Percentiles rank a stretch among this genome's conserved stretches.
Conservation (phyloP, 2,113 vertebrate species). For the Quiscalus mexicanus region DNA sequence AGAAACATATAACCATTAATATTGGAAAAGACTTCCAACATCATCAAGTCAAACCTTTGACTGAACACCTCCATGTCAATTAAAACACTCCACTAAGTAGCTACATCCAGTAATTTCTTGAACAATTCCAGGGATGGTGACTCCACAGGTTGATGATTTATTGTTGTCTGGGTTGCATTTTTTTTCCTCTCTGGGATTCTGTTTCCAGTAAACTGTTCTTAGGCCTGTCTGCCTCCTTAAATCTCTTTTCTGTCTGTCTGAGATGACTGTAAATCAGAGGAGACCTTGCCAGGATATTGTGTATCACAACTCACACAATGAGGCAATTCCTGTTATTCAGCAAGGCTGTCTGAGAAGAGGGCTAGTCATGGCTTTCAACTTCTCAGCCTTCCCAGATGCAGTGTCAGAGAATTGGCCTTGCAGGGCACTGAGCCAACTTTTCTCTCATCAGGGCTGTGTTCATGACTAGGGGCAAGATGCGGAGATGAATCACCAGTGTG, state of each 20-base stretch:
- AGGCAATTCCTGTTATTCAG: background rate
- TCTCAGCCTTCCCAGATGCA: background rate
- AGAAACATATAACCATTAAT: background rate
- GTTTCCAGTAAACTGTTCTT: background rate
- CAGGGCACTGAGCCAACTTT: background rate
- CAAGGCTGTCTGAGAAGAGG: background rate
- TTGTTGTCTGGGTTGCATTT: background rate
- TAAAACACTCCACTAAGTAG: background rate
- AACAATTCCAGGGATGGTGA: background rate
- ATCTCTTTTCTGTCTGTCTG: background rate
- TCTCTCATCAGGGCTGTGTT: background rate
- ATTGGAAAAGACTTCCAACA: background rate
- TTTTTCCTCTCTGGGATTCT: background rate
- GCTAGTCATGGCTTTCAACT: background rate
- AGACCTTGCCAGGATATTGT: background rate
- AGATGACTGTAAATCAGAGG: background rate
- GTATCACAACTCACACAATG: fast-evolving
- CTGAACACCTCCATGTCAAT: background rate
- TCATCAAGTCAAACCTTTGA: background rate
- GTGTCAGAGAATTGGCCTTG: fast-evolving
- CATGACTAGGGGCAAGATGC: background rate
- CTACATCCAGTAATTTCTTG: background rate
- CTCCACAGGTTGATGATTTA: background rate
- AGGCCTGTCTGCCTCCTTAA: background rate
- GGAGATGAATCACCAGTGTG: background rate